Percentiles rank a stretch among this genome's conserved stretches.
Evolutionary conservation across 2,888 invertebrate genomes (phyloP).

Genomic region (Lacanobia oleracea): DNA sequence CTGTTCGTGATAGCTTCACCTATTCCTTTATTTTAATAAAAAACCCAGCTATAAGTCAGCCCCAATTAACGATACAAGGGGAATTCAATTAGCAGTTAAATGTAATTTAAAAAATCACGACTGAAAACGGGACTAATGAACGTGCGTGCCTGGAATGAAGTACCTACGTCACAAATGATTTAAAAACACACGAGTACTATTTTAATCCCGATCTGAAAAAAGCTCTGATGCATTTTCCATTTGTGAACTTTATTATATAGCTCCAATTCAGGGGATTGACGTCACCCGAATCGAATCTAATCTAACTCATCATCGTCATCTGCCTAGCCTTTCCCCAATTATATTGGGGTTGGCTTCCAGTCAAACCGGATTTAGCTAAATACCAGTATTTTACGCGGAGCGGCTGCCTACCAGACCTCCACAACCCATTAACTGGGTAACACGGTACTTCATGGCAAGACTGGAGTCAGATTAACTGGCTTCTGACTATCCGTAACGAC

Average conservation of each 20-base stretch:
- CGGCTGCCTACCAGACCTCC: no score
- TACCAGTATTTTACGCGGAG: no score
- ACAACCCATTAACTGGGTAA: no score
- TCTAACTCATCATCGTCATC: no score
- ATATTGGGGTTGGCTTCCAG: no score
- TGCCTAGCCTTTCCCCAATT: no score
- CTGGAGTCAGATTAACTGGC: no score
- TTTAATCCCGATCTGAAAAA: constrained; percentile 1
- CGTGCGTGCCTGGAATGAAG: constrained; percentile 46
- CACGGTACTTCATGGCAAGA: no score
- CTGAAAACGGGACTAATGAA: constrained; percentile 29
- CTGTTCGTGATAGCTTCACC: neutral
- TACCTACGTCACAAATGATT: constrained; percentile 30
- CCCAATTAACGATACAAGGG: constrained; percentile 22
- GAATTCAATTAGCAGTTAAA: constrained; percentile 44
- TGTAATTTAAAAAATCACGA: constrained; percentile 42
- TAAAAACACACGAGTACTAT: constrained; percentile 23
- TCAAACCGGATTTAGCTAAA: no score
- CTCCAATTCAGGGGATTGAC: neutral
- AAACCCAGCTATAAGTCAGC: constrained; percentile 16
- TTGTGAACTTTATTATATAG: neutral
- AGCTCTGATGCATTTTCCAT: neutral
- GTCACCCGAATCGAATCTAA: neutral
- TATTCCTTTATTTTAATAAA: constrained; percentile 1
- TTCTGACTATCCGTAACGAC: no score